Evolutionary conservation across 2,113 vertebrate species (phyloP).

Genomic region (Sphyrna mokarran): DNA sequence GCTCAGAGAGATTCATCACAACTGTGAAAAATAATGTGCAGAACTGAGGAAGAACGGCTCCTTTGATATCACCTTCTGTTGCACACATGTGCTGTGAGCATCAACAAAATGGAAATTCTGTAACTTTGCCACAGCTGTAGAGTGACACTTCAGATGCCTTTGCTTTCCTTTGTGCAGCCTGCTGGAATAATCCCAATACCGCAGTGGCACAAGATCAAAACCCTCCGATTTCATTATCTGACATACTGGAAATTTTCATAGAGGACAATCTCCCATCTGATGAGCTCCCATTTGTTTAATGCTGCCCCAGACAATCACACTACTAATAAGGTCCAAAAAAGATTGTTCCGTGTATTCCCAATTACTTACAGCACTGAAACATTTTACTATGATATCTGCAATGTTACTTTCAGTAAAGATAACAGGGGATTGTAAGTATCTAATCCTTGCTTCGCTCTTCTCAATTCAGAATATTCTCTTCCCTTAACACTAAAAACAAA

Average conservation of each 20-base stretch:
- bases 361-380: conserved; percentile 26
- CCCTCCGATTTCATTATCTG: conserved; percentile 69
- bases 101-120: conserved; percentile 69
- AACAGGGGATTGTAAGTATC: conserved; percentile 4
- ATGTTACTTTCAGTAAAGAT: conserved; percentile 32
- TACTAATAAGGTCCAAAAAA: conserved; percentile 32
- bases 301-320: conserved; percentile 31
- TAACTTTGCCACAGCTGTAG: conserved; percentile 71
- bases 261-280: conserved; percentile 48
- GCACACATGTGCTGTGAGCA: conserved; percentile 73
- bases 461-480: not conserved
- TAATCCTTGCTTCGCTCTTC: not conserved
- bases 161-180: conserved; percentile 73
- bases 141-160: conserved; percentile 81
- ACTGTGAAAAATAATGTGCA: conserved; percentile 61
- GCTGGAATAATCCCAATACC: conserved; percentile 84
- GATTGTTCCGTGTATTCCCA: conserved; percentile 13
- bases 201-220: conserved; percentile 82
- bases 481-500: not conserved
- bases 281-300: conserved; percentile 47
- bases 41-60: conserved; percentile 57
- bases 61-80: conserved; percentile 83
- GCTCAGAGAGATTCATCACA: conserved; percentile 65
- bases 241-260: conserved; percentile 62
- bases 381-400: conserved; percentile 16